Base-by-base conservation (phyloP, 2,113 vertebrate species). In the Cariama cristata region DNA sequence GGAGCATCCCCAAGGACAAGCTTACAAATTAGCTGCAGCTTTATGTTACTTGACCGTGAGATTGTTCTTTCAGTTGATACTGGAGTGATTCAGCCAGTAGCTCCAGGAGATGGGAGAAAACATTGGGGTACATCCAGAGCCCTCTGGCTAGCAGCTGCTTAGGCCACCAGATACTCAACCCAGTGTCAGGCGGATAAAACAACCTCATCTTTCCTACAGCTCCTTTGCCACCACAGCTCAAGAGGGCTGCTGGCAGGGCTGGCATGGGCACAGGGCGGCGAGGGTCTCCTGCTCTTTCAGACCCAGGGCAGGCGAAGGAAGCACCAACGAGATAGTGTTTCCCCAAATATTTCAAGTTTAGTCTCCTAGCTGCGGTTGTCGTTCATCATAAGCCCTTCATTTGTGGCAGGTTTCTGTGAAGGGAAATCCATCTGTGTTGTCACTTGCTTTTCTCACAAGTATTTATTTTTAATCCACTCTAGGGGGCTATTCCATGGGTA, bases 1-100 rank as follows among this genome's bases (percentile, higher is more conserved):
- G 50, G 93, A 96, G 50, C 93, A 67, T 91, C 94, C 83, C 59
- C 86, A 93, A 91, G 93, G 81, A 90, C 81, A 58, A 26, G 49
- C 18, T 79, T 19, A 23, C 44, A 87, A 14, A 63, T 30, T 7
- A 71, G 60, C 60, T 50, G 28, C 60, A 67, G 83, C 18, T 81
- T 81, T 59, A 11, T 30, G 66, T 33, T 64, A 20, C 44, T 68
- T 56, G 55, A 24, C 33, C 2, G 3, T 6, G 66, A 75, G 40
- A 35, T 68, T 0, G 1, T 49, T 72, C 47, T 67, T 66, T 53
- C 2, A 0, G 14, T 58, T 74, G 52, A 7, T 75, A 22, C 32
- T 35, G 40, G 27, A 44, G 44, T 1, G 1, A 59, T 79, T 71
- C 52, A 79, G 62, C 73, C 79, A 62, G 26, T 52, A 76, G 76